These are phyloP conservation scores for Ardeotis arabs DNA, from an alignment of 2,113 vertebrate genomes.

Conservation along the genomic window DNA sequence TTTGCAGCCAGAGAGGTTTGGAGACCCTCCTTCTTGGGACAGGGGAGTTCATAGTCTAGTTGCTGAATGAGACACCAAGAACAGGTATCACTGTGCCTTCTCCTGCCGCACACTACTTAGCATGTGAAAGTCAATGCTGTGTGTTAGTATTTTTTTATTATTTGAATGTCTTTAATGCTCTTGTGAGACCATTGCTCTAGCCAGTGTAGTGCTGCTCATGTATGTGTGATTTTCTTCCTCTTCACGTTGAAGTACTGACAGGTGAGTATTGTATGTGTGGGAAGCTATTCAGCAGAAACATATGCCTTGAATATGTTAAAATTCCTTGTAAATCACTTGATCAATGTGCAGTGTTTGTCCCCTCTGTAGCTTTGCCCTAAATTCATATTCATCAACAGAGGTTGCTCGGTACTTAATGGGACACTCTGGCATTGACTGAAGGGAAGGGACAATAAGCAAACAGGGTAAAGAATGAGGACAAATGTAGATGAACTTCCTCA, in stretches of 20 bases:
- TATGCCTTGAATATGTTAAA: conserved; percentile 37
- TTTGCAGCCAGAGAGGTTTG: conserved; percentile 15
- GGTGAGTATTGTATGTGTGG: conserved; percentile 35
- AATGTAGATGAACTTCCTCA: conserved; percentile 64
- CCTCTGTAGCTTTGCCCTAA: conserved; percentile 51
- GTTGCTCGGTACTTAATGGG: conserved; percentile 51
- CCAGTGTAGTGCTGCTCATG: background rate
- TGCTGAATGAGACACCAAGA: background rate
- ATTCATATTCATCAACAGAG: conserved; percentile 62
- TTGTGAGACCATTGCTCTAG: background rate
- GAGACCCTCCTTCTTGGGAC: background rate
- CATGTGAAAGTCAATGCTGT: background rate
- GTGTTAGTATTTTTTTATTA: background rate
- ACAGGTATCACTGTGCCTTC: background rate
- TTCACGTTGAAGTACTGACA: background rate
- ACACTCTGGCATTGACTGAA: conserved; percentile 13
- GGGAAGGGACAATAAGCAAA: conserved; percentile 51
- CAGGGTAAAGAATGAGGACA: conserved; percentile 61
- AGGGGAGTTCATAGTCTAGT: background rate
- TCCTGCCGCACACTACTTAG: background rate
- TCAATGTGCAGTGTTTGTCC: conserved; percentile 38
- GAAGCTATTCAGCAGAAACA: conserved; percentile 37
- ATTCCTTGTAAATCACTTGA: conserved; percentile 31
- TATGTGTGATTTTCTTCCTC: background rate
- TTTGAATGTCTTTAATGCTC: background rate